Base-by-base conservation (phyloP, 2,888 invertebrate genomes). In the Pogonocherus hispidulus region DNA sequence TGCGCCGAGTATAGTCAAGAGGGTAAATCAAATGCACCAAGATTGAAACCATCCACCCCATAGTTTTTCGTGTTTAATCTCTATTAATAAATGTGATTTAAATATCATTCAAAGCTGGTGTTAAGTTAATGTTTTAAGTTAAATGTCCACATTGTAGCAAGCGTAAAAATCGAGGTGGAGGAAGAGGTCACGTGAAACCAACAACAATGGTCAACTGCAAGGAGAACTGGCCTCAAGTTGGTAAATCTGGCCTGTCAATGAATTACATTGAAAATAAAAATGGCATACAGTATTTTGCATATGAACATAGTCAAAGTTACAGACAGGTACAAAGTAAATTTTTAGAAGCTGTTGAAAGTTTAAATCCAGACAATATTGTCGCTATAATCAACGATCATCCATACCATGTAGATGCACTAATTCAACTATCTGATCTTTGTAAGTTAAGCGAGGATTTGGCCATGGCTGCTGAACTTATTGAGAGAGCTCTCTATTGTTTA, bases 371-470 rank as follows among this genome's bases (percentile, higher is more conserved):
- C 78, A 92, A 92, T 81, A 91, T 95, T 74, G 90, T 93, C 74
- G 92, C 89, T 71, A 89, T 95, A 67, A 88, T 94, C 56, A 91
- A 92, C 76, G 86, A 89, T 27, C 90, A 94, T 82, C 93, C 94
- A 0, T 94, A 93, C 81, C 95, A 96, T 79, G 90, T 95, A 37
- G 94, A 95, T 83, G 90, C 93, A 0, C 85, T 94, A 57, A 89
- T 95, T 64, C 95, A 95, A 83, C 85, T 95, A 46, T 93, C 94
- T 64, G 95, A 95, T 82, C 88, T 95, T 57, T 94, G 92, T 81
- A 90, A 90, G 79, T 88, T 94, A 80, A 92, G 91, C 68, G 95
- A 95, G 81, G 94, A 95, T 84, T 87, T 91, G 70, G 91, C 93
- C 57, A 90, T 92, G 87, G 93, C 94, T 3, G 91, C 93, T 22